Evolutionary conservation across 2,113 vertebrate genomes (phyloP).

Genomic region (Okapia johnstoni): DNA sequence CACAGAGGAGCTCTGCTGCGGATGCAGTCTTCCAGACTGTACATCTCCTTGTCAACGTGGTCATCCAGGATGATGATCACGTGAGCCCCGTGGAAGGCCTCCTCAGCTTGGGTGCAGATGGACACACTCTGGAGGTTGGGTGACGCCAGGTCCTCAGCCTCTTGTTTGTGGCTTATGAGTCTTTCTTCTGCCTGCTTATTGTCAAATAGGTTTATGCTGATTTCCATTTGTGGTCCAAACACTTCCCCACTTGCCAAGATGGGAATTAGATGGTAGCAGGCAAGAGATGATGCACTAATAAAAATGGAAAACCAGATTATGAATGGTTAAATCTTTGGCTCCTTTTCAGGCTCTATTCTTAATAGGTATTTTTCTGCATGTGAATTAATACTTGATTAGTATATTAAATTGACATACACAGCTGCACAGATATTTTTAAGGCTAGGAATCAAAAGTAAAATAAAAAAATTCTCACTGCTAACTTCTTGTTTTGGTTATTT

Average conservation of each 20-base stretch:
- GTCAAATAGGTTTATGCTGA: slow-evolving; percentile 90
- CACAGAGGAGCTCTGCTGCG: slow-evolving; percentile 77
- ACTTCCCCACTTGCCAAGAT: slow-evolving; percentile 83
- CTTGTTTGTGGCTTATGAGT: slow-evolving; percentile 78
- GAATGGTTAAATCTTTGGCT: background rate
- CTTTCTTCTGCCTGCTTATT: slow-evolving; percentile 52
- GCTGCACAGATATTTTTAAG: background rate
- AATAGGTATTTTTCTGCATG: background rate
- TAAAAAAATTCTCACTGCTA: background rate
- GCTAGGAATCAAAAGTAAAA: background rate
- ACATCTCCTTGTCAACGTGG: slow-evolving; percentile 26
- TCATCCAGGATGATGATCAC: slow-evolving; percentile 90
- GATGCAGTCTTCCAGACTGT: slow-evolving; percentile 56
- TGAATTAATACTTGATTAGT: background rate
- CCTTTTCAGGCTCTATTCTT: background rate
- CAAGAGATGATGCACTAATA: slow-evolving; percentile 83
- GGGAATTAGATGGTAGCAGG: slow-evolving; percentile 86
- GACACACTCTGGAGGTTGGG: slow-evolving; percentile 82
- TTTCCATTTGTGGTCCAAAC: slow-evolving; percentile 77
- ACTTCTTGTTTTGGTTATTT: background rate
- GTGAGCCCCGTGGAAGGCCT: slow-evolving; percentile 86
- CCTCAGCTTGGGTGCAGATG: slow-evolving; percentile 77
- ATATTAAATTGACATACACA: background rate
- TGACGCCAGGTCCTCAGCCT: slow-evolving; percentile 82
- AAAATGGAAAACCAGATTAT: background rate